Conservation (phyloP, 2,888 invertebrate species). For the Eilema depressum region DNA sequence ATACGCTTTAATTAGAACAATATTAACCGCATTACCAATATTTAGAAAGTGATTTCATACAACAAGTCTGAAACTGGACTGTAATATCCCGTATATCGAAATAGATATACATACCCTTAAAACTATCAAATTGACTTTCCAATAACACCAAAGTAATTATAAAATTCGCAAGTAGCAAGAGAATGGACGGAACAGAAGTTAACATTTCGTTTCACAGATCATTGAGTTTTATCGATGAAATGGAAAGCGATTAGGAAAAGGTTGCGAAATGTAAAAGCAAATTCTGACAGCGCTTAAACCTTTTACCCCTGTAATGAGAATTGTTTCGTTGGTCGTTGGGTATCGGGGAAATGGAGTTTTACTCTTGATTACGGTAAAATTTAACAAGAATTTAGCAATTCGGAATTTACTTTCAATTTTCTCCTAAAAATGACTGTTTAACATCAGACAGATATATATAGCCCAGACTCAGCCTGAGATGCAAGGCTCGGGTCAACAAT, state of each 20-base stretch:
- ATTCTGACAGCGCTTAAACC: conserved; percentile 24
- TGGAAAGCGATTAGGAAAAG: conserved; percentile 48
- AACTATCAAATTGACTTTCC: conserved; percentile 43
- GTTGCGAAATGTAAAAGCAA: conserved; percentile 42
- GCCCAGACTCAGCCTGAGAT: too few species aligned
- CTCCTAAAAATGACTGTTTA: too few species aligned
- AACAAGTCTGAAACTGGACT: neutral
- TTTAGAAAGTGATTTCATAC: neutral
- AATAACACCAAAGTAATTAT: conserved; percentile 30
- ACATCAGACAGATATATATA: too few species aligned
- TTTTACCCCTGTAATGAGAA: conserved; percentile 31
- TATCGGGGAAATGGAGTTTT: conserved; percentile 1
- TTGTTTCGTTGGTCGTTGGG: conserved; percentile 21
- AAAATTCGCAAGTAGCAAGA: conserved; percentile 29
- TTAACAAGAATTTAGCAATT: neutral
- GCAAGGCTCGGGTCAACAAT: too few species aligned
- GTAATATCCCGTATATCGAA: conserved; percentile 22
- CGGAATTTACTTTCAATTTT: too few species aligned
- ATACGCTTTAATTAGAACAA: neutral
- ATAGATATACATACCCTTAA: neutral
- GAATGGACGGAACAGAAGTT: conserved; percentile 38
- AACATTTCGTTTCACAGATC: conserved; percentile 44
- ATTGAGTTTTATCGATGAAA: conserved; percentile 43
- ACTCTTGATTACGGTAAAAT: neutral
- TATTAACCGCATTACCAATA: neutral